Conservation (phyloP, 2,797 vertebrate genomes). For the Mormyrops boulengeri region DNA sequence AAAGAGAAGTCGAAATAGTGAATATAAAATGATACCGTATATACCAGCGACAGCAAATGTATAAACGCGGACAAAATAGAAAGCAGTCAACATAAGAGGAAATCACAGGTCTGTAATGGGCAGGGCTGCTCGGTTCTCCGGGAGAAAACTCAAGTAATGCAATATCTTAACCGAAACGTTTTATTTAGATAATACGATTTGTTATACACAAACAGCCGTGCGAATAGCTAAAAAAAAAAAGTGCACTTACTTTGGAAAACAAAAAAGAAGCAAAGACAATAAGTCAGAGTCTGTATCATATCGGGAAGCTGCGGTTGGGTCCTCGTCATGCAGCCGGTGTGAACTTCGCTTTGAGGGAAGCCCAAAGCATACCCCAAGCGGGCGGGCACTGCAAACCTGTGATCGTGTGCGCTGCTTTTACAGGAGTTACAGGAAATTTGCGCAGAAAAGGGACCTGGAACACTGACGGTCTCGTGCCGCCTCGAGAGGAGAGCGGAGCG, state of each 20-base stretch:
- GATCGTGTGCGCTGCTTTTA: not conserved
- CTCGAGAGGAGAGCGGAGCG: not conserved
- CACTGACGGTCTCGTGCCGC: not conserved
- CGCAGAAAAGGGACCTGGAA: not conserved
- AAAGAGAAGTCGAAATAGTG: not conserved
- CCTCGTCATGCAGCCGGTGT: not conserved
- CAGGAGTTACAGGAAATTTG: not conserved
- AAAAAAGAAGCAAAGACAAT: slow-evolving; percentile 15
- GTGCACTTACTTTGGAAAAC: slow-evolving; percentile 12
- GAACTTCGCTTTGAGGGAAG: not conserved
- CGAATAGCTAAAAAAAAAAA: not conserved
- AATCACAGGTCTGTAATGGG: not conserved
- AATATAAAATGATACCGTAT: not conserved
- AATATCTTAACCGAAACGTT: not conserved
- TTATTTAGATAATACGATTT: not conserved
- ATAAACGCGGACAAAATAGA: not conserved
- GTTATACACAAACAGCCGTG: not conserved
- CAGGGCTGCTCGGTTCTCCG: not conserved
- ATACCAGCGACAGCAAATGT: not conserved
- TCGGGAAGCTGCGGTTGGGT: not conserved
- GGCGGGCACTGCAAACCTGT: not conserved
- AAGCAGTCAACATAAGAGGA: not conserved
- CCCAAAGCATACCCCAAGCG: not conserved
- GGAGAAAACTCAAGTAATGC: not conserved
- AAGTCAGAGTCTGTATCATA: slow-evolving; percentile 4